A percentile compares a stretch with the other conserved stretches of the same genome.
Conservation (phyloP, 2,888 invertebrate genomes). For the Eumacrocentrus americanus region DNA sequence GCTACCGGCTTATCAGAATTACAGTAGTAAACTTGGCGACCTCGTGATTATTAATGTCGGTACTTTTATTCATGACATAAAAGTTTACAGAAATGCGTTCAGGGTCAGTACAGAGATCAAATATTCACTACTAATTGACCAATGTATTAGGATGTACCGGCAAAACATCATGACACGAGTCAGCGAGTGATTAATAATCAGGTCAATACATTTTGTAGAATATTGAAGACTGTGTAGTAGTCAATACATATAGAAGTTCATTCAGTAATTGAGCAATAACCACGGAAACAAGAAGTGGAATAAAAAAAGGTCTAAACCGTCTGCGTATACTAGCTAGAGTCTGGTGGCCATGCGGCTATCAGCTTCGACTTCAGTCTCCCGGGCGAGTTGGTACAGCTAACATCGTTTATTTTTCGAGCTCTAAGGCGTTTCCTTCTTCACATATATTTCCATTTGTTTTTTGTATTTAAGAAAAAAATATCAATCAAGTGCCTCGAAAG, state of each 20-base stretch:
- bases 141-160: neutral
- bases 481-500: no score
- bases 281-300: neutral
- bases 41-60: neutral
- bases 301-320: neutral
- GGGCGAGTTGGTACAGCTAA: constrained; percentile 37
- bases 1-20: neutral
- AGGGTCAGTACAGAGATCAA: constrained; percentile 1
- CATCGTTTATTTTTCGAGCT: constrained; percentile 20
- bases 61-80: neutral
- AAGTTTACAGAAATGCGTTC: constrained; percentile 1
- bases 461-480: neutral
- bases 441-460: neutral
- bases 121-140: neutral
- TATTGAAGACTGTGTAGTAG: neutral
- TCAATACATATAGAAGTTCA: neutral
- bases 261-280: neutral
- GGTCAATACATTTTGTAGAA: no score
- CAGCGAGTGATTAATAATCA: neutral
- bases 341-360: constrained; percentile 14
- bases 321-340: constrained; percentile 12
- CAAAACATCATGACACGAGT: neutral
- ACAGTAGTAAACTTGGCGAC: neutral
- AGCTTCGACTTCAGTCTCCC: constrained; percentile 35
- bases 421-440: constrained; percentile 15